These are phyloP conservation scores for Scomber japonicus DNA, from an alignment of 2,113 vertebrate genomes.

Conservation along the genomic window DNA sequence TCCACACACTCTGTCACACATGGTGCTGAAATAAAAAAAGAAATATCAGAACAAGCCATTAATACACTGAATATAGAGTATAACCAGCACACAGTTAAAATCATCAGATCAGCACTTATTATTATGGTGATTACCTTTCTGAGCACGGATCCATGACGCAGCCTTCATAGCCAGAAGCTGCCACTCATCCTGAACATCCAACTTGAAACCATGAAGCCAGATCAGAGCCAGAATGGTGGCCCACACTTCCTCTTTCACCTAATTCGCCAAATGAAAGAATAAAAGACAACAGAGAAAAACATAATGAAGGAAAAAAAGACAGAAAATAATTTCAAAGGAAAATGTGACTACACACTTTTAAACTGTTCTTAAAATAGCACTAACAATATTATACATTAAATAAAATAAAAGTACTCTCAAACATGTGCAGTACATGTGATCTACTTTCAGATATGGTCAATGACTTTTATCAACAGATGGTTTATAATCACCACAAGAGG, in stretches of 20 bases:
- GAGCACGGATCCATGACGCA: conserved; percentile 79
- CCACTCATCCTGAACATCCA: conserved; percentile 80
- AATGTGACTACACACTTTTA: too few relatives aligned
- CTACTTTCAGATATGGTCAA: too few relatives aligned
- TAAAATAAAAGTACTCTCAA: too few relatives aligned
- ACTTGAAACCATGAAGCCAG: conserved; percentile 86
- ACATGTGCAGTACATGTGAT: too few relatives aligned
- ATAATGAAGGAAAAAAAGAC: too few relatives aligned
- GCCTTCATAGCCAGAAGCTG: conserved; percentile 85
- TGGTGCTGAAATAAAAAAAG: conserved; percentile 45
- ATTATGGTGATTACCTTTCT: conserved; percentile 69
- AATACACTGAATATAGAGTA: neutral
- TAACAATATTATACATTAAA: too few relatives aligned
- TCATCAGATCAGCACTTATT: neutral
- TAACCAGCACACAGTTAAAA: neutral
- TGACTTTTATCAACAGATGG: too few relatives aligned
- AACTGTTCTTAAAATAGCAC: too few relatives aligned
- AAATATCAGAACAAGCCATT: neutral
- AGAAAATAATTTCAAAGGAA: too few relatives aligned
- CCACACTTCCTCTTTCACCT: conserved; percentile 82
- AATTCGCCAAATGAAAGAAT: conserved; percentile 3
- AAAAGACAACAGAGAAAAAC: neutral
- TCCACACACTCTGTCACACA: conserved; percentile 67
- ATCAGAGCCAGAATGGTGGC: conserved; percentile 87
- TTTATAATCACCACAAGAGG: too few relatives aligned